These are phyloP conservation scores for Ctenosaura bakeri DNA, from an alignment of 2,797 vertebrate species.

Conservation along the genomic window DNA sequence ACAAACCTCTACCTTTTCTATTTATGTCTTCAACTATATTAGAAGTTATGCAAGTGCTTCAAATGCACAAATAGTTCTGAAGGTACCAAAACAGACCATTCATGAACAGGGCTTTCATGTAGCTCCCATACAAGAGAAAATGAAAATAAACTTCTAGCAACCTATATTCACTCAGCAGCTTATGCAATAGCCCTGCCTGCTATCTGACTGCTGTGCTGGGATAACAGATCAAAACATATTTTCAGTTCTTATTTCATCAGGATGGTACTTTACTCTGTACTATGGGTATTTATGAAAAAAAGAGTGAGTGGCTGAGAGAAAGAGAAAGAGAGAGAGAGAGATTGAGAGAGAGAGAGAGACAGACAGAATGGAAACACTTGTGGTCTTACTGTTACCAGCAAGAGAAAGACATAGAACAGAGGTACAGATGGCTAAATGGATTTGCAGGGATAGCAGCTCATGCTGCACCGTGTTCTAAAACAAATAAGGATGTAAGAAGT, in stretches of 20 bases:
- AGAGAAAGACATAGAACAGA: not conserved
- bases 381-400: constrained; percentile 15
- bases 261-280: not conserved
- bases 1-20: too few relatives aligned
- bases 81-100: not conserved
- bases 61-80: not conserved
- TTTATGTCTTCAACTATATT: not conserved
- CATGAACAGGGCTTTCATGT: not conserved
- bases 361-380: not conserved
- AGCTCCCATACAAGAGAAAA: not conserved
- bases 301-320: not conserved
- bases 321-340: not conserved
- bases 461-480: constrained; percentile 6
- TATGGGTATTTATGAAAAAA: not conserved
- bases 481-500: not conserved
- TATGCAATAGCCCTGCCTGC: not conserved
- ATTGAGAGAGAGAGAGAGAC: too few relatives aligned
- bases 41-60: not conserved
- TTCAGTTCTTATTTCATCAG: constrained; percentile 7
- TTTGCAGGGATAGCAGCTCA: constrained; percentile 30
- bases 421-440: constrained; percentile 34
- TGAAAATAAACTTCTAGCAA: not conserved
- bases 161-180: not conserved
- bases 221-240: constrained; percentile 15
- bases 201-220: not conserved